Percentiles rank a stretch among this genome's conserved stretches.
phyloP scores from a whole-genome alignment of 2,113 vertebrate species.

The Poecile atricapillus region DNA sequence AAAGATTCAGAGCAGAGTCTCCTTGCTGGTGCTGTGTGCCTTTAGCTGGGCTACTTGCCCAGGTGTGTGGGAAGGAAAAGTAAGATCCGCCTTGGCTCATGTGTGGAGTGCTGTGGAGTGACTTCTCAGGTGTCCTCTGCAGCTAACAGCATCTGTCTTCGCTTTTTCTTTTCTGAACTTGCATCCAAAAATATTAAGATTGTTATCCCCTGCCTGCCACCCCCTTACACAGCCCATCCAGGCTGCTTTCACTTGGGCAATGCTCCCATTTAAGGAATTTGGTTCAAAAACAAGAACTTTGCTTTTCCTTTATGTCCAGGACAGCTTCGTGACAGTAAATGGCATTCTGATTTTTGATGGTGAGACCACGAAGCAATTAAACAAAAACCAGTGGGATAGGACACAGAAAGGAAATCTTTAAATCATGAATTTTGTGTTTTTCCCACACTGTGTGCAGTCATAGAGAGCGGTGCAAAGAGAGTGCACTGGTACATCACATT shows the following conservation, averaged over 20 bases:
- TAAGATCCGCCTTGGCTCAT: background rate
- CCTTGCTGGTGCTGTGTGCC: background rate
- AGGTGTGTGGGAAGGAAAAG: background rate
- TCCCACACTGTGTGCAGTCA: background rate
- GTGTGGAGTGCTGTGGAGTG: background rate
- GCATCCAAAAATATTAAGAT: background rate
- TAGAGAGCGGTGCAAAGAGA: background rate
- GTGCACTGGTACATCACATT: background rate
- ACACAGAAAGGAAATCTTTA: background rate
- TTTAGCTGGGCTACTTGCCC: constrained; percentile 4
- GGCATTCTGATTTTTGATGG: background rate
- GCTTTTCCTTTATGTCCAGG: background rate
- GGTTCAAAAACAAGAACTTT: background rate
- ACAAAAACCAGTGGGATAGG: background rate
- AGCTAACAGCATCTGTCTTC: background rate
- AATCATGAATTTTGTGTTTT: background rate
- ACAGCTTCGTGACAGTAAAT: background rate
- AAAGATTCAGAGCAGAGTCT: background rate
- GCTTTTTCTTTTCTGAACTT: background rate
- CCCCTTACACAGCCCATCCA: background rate
- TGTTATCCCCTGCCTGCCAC: background rate
- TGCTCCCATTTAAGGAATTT: background rate
- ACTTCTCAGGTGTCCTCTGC: background rate
- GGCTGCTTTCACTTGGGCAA: background rate
- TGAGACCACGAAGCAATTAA: background rate